Evolutionary conservation across 2,113 vertebrate species (phyloP), one percentile per base, ranked within the genome.

Genomic region (Ahaetulla prasina): DNA sequence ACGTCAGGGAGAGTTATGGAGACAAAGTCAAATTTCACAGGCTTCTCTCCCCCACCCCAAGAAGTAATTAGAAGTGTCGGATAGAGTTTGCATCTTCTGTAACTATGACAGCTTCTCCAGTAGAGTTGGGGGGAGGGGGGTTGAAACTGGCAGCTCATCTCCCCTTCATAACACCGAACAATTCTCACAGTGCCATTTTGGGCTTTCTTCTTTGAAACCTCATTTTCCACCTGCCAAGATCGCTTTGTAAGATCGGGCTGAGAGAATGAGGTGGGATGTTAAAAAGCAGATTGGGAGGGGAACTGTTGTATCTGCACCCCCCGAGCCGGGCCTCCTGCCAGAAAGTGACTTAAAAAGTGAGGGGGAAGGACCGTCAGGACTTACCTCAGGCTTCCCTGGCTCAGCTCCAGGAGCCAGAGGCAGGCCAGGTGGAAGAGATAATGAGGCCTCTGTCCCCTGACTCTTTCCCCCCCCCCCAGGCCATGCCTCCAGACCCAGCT

Each of bases 1-100:
- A 96, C 94, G 74, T 91, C 88, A 94, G 25, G 0, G 39, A 23
- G 43, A 95, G 80, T 88, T 85, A 87, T 20, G 10, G 53, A 95
- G 57, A 92, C 2, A 60, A 55, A 50, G 85, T 8, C 10, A 4
- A 27, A 60, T 85, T 90, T 68, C 86, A 94, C 88, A 95, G 87
- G 50, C 12, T 47, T 50, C 1, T 68, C 45, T 6, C 20, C 50
- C 92, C 53, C 57, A 18, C 16, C 23, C 39, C 49, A 27, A 88
- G 68, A 93, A 94, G 94, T 94, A 96, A 96, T 95, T 93, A 95
- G 90, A 94, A 53, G 93, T 96, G 95, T 93, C 96, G 95, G 90
- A 30, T 95, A 63, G 53, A 88, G 91, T 96, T 96, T 96, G 90
- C 87, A 93, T 89, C 1, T 1, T 1, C 43, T 30, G 91, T 0